A percentile compares a stretch with the other conserved stretches of the same genome.
These are phyloP conservation scores for Triplophysa tibetana DNA, from an alignment of 2,113 vertebrate species.

Conservation along the genomic window DNA sequence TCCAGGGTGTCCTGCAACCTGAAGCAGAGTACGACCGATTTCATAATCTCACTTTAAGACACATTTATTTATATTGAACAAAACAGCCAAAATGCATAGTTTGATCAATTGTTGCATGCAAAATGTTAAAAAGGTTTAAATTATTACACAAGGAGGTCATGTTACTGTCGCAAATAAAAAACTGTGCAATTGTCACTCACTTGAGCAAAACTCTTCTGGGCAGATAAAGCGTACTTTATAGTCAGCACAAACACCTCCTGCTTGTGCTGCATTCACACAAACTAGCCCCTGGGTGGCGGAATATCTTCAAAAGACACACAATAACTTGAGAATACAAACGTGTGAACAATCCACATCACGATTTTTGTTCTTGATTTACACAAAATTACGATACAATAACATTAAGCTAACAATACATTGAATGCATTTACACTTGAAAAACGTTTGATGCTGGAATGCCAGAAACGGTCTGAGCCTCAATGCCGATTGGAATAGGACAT, in stretches of 20 bases:
- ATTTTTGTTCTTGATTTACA: too few species aligned
- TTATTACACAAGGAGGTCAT: too few species aligned
- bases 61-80: too few species aligned
- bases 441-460: conserved; percentile 52
- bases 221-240: conserved; percentile 44
- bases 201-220: conserved; percentile 4
- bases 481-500: conserved; percentile 50
- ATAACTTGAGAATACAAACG: not conserved
- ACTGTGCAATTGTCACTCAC: not conserved
- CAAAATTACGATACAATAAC: too few species aligned
- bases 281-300: conserved; percentile 56
- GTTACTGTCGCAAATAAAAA: not conserved
- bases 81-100: too few species aligned
- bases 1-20: conserved; percentile 64
- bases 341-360: not conserved
- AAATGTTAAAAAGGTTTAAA: too few species aligned
- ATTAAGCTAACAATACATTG: too few species aligned
- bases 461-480: conserved; percentile 59
- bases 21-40: not conserved
- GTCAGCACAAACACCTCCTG: not conserved
- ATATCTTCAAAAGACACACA: conserved; percentile 53
- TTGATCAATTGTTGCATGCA: too few species aligned
- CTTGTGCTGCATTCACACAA: conserved; percentile 60
- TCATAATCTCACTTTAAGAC: not conserved
- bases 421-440: conserved; percentile 50